Base-by-base conservation (phyloP, 2,888 invertebrate genomes). In the Ptychoptera contaminata region DNA sequence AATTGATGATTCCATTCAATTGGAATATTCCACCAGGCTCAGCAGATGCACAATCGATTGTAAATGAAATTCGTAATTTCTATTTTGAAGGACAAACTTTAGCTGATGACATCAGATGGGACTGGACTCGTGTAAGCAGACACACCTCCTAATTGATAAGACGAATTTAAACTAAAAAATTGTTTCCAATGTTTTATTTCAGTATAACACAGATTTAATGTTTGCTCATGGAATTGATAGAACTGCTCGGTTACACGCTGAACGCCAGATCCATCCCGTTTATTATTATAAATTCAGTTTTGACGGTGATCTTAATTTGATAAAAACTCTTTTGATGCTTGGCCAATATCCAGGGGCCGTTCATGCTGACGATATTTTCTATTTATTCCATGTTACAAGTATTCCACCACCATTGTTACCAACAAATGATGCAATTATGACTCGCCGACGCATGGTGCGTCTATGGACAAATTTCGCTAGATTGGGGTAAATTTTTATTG, bases 391-490 rank as follows among this genome's bases (percentile, higher is more conserved):
- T 23, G 39, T 48, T 9, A 43, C 53, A 65, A 8, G 61, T 58
- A 52, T 50, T 52, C 40, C 48, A 42, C 54, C 56, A 10, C 55
- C 58, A 11, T 47, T 47, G 16, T 51, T 53, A 7, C 46, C 63
- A 15, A 65, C 62, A 49, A 54, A 63, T 44, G 67, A 68, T 50
- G 65, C 67, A 8, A 52, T 65, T 3, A 58, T 50, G 37, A 67
- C 65, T 12, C 62, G 65, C 49, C 60, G 53, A 16, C 61, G 64
- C 55, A 59, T 69, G 41, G 53, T 67, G 4, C 65, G 60, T 53
- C 61, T 70, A 65, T 71, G 70, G 69, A 69, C 69, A 0, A 70
- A 70, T 53, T 71, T 71, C 54, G 69, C 70, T 35, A 69, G 67
- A 61, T 63, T 60, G 51, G 66, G 70, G 71, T 70, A 59, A 56